Percentiles rank a stretch among this genome's conserved stretches.
These are phyloP conservation scores for Ginglymostoma cirratum DNA, from an alignment of 2,113 vertebrate species.

Conservation along the genomic window DNA sequence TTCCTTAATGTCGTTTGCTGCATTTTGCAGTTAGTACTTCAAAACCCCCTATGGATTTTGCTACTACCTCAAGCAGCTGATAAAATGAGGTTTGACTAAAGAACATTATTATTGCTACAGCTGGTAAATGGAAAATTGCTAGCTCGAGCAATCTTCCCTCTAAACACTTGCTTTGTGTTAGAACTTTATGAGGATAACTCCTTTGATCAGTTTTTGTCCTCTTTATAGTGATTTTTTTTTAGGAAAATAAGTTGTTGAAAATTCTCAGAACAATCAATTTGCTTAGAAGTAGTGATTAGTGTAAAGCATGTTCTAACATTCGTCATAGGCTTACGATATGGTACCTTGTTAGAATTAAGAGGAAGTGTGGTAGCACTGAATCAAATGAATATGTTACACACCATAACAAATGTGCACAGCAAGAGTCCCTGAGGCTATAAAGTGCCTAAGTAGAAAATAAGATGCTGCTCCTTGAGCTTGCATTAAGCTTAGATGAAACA, in stretches of 20 bases:
- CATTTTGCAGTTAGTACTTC: conserved; percentile 50
- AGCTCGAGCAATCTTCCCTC: conserved; percentile 11
- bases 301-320: background rate
- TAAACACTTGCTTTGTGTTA: background rate
- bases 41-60: conserved; percentile 42
- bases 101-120: conserved; percentile 39
- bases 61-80: conserved; percentile 36
- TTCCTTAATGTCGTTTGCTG: conserved; percentile 47
- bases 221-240: background rate
- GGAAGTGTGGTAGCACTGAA: too few species aligned
- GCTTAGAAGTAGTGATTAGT: background rate
- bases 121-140: conserved; percentile 27
- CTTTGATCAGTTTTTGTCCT: background rate
- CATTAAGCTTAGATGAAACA: too few species aligned
- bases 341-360: too few species aligned
- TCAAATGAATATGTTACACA: too few species aligned
- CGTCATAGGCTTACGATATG: too few species aligned
- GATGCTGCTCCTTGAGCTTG: too few species aligned
- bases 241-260: background rate
- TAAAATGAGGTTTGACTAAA: conserved; percentile 39
- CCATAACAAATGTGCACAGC: too few species aligned
- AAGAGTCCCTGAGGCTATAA: too few species aligned
- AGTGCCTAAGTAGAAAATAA: too few species aligned
- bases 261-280: background rate
- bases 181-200: background rate